A percentile compares a stretch with the other conserved stretches of the same genome.
phyloP scores from a whole-genome alignment of 2,113 vertebrate genomes.

The Tapirus terrestris region DNA sequence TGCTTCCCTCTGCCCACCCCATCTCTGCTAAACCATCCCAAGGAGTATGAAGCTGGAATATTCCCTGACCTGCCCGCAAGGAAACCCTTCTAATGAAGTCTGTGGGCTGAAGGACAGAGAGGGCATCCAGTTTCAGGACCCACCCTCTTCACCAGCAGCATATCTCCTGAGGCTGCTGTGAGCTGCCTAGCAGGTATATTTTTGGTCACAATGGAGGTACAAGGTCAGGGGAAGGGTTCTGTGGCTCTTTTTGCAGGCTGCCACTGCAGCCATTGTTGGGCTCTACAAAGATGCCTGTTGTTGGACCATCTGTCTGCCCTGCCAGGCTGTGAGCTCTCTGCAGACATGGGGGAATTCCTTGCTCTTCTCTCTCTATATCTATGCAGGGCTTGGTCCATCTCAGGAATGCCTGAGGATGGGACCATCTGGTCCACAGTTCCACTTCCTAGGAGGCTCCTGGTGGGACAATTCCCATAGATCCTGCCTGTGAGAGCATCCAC shows the following conservation, averaged over 20 bases:
- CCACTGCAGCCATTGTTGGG: background rate
- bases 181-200: background rate
- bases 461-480: background rate
- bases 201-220: background rate
- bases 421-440: background rate
- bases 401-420: background rate
- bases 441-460: background rate
- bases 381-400: background rate
- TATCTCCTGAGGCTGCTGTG: background rate
- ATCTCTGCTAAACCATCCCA: background rate
- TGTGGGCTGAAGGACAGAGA: background rate
- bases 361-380: background rate
- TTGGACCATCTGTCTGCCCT: no score
- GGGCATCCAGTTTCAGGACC: background rate
- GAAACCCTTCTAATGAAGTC: background rate
- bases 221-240: background rate
- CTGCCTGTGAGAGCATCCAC: background rate
- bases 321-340: background rate
- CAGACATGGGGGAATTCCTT: background rate
- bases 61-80: background rate
- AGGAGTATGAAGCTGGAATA: background rate
- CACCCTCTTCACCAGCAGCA: background rate
- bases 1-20: background rate
- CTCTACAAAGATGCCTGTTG: background rate
- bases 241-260: background rate